A percentile compares a stretch with the other conserved stretches of the same genome.
phyloP scores from a whole-genome alignment of 2,888 invertebrate genomes.

The Polydesmus complanatus region DNA sequence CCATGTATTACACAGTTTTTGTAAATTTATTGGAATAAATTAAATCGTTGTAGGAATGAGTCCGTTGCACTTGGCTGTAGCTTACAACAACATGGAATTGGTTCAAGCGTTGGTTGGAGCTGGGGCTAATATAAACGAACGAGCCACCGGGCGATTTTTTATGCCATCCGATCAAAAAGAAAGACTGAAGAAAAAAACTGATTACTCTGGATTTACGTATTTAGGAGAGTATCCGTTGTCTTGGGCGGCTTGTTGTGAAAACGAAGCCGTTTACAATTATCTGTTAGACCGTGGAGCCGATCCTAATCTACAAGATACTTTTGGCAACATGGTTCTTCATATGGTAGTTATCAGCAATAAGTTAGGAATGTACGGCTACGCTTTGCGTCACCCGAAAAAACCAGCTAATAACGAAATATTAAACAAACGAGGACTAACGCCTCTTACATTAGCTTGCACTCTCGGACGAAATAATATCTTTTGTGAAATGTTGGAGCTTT shows the following conservation, averaged over 20 bases:
- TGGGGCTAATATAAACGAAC: conserved; percentile 79
- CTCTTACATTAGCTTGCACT: conserved; percentile 89
- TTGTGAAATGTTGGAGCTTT: conserved; percentile 92
- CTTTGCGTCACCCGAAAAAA: conserved; percentile 79
- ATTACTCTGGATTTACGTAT: conserved; percentile 84
- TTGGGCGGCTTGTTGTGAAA: conserved; percentile 95
- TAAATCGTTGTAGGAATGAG: conserved; percentile 53
- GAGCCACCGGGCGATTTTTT: conserved; percentile 91
- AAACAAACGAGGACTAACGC: conserved; percentile 82
- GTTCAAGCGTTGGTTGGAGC: conserved; percentile 84
- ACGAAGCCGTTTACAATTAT: conserved; percentile 92
- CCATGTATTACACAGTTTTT: conserved; percentile 7
- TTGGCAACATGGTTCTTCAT: conserved; percentile 97
- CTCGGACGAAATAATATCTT: conserved; percentile 92
- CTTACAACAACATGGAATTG: conserved; percentile 88
- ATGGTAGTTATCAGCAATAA: conserved; percentile 98
- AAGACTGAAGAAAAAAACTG: conserved; percentile 62
- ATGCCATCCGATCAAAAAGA: conserved; percentile 85
- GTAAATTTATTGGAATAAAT: conserved; percentile 16
- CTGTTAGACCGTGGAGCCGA: conserved; percentile 82
- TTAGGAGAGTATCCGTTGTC: conserved; percentile 93
- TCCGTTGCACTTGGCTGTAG: conserved; percentile 87
- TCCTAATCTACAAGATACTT: conserved; percentile 89
- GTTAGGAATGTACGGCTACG: conserved; percentile 97
- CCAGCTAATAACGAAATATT: conserved; percentile 84